A percentile compares a stretch with the other conserved stretches of the same genome.
Conservation (phyloP, 1,140 invertebrate species). For the Aphelenchoides besseyi region DNA sequence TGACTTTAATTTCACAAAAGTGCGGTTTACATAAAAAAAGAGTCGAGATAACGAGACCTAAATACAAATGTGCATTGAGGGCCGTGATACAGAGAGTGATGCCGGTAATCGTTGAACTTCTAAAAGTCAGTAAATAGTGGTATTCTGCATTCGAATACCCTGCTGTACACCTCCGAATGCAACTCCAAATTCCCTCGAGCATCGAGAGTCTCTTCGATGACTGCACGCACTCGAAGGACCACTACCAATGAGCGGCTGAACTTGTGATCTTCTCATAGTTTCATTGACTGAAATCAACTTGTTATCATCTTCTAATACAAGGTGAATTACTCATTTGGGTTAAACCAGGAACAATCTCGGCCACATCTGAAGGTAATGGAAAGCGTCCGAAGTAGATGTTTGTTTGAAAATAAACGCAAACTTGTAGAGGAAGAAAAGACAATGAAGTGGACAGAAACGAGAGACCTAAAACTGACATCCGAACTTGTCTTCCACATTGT, state of each 20-base stretch:
- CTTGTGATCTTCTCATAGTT: neutral
- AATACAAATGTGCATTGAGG: constrained; percentile 15
- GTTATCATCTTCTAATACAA: neutral
- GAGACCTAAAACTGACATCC: constrained; percentile 8
- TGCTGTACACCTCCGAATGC: constrained; percentile 20
- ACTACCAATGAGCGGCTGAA: neutral
- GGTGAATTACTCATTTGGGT: constrained; percentile 20
- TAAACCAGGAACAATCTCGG: constrained; percentile 29
- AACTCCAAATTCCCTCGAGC: constrained; percentile 3
- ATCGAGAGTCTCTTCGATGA: constrained; percentile 19
- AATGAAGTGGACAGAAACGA: constrained; percentile 36
- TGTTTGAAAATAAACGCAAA: constrained; percentile 36
- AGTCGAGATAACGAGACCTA: too few species aligned
- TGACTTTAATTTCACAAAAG: too few species aligned
- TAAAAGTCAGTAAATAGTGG: neutral
- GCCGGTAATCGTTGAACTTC: too few species aligned
- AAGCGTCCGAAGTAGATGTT: constrained; percentile 28
- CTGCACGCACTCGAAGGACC: neutral
- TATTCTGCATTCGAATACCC: neutral
- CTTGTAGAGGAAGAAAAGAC: constrained; percentile 36
- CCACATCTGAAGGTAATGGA: constrained; percentile 25
- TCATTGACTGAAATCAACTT: constrained; percentile 9
- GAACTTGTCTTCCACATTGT: neutral
- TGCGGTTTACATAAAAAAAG: too few species aligned
- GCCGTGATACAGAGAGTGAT: neutral